Base-by-base conservation (phyloP, 2,888 invertebrate species). In the Maniola hyperantus region DNA sequence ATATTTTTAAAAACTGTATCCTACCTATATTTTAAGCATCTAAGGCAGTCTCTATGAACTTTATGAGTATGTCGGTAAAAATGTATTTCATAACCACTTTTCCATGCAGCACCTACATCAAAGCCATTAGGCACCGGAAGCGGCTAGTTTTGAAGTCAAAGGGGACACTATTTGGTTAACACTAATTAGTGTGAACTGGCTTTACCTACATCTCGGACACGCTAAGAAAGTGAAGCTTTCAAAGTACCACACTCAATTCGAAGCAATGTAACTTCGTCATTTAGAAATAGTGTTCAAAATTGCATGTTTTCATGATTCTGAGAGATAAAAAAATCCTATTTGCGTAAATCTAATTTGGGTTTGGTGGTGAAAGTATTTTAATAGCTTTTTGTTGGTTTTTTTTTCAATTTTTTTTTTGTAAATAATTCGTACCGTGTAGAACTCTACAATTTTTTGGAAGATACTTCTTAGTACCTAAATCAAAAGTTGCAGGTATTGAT, bases 161-260 rank as follows among this genome's bases (percentile, higher is more conserved):
- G 83, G 82, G 84, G 86, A 86, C 84, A 81, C 80, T 91, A 87
- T 91, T 92, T 91, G 88, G 88, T 91, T 92, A 91, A 88, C 91
- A 90, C 85, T 90, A 91, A 91, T 91, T 92, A 91, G 83, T 80
- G 69, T 76, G 77, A 85, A 89, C 90, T 87, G 88, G 91, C 85
- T 85, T 74, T 73, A 48, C 48, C 48, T 48, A 74, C 80, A 78
- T 80, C 82, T 80, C 77, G 77, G 73, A 75, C 76, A 76, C 75
- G 81, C 78, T 80, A 85, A 79, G 89, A 88, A 88, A 88, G 84
- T 80, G 73, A 74, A 75, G 72, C 71, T 75, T 72, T 70, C 55
- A 61, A 34, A 64, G 65, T 70, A 70, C 53, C 71, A 72, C 68
- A 72, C 62, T 44, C 39, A 57, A 61, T 51, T 59, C 62, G 53